phyloP scores from a whole-genome alignment of 2,888 invertebrate genomes.

The Zootermopsis nevadensis region DNA sequence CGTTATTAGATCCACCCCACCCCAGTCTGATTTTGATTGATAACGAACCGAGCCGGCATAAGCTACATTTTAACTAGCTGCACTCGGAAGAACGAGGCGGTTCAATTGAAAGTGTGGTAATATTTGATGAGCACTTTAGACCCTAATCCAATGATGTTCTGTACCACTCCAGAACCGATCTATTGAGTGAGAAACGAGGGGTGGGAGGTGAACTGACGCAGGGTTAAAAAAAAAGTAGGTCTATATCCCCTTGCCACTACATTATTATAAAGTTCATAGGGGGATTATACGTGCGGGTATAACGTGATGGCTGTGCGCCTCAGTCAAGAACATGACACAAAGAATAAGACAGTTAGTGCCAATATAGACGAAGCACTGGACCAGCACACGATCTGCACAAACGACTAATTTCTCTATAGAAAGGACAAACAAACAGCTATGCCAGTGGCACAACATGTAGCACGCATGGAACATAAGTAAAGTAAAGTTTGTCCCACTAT shows the following conservation, averaged over 20 bases:
- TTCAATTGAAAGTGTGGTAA: constrained; percentile 45
- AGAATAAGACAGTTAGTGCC: no score
- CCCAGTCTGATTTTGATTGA: neutral
- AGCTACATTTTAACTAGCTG: constrained; percentile 23
- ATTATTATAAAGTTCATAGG: constrained; percentile 30
- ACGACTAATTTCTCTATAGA: no score
- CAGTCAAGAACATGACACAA: neutral
- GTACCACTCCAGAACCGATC: constrained; percentile 24
- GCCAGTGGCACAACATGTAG: no score
- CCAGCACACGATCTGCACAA: no score
- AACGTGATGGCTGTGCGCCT: neutral
- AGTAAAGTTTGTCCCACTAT: no score
- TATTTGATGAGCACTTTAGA: constrained; percentile 52
- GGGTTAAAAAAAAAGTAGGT: constrained; percentile 1
- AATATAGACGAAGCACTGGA: no score
- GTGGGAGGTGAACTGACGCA: neutral
- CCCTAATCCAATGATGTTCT: constrained; percentile 51
- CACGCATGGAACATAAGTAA: no score
- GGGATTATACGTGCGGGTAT: constrained; percentile 15
- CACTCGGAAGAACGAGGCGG: constrained; percentile 26
- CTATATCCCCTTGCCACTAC: neutral
- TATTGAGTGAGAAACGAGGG: neutral
- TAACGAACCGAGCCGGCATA: constrained; percentile 20
- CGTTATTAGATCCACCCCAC: constrained; percentile 24
- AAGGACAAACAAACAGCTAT: no score